Evolutionary conservation across 2,888 invertebrate species (phyloP), one percentile per base, ranked within the genome.

Genomic region (Stramonita haemastoma): DNA sequence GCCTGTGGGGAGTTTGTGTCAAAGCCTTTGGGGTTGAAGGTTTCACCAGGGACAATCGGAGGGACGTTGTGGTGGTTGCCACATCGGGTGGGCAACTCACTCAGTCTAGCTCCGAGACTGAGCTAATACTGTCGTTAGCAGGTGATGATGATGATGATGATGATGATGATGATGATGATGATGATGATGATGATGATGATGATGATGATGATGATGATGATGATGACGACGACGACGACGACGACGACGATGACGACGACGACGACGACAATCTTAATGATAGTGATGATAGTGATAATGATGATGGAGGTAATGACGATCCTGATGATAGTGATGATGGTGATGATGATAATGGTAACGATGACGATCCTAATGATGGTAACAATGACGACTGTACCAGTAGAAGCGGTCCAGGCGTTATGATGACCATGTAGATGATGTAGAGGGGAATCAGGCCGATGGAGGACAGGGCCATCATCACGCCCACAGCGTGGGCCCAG

Each of bases 381-480:
- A 2, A 77, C 11, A 1, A 77, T 29, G 26, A 66, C 13, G 26
- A 66, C 26, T 1, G 26, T 83, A 83, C 91, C 46, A 89, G 86
- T 84, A 81, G 86, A 19, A 77, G 34, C 22, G 89, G 86, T 0
- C 91, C 91, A 1, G 26, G 19, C 6, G 96, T 96, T 36, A 93
- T 94, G 77, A 94, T 86, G 90, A 96, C 95, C 92, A 96, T 96
- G 94, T 97, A 99, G 91, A 98, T 96, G 98, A 98, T 98, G 96
- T 99, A 99, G 5, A 98, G 98, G 15, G 99, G 99, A 96, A 99
- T 99, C 96, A 99, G 98, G 88, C 99, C 96, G 98, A 99, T 99
- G 26, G 99, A 99, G 0, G 99, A 99, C 13, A 99, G 96, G 0
- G 99, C 99, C 70, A 99, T 98, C 95, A 99, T 97, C 98, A 99